A percentile compares a stretch with the other conserved stretches of the same genome.
These are phyloP conservation scores for Poecile montanus DNA, from an alignment of 2,797 vertebrate genomes.

Conservation along the genomic window DNA sequence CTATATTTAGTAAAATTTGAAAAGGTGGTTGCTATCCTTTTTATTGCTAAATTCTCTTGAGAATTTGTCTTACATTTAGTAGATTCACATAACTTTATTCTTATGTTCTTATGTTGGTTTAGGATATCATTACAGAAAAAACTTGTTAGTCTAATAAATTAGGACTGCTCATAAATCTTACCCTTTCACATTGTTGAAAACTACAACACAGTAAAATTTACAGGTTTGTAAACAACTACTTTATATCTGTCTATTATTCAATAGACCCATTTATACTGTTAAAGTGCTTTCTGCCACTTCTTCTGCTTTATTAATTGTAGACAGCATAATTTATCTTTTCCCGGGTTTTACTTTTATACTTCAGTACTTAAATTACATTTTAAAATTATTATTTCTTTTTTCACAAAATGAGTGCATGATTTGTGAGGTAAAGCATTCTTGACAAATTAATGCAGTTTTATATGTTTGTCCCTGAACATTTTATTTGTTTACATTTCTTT, in stretches of 20 bases:
- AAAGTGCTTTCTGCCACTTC: background rate
- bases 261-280: background rate
- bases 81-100: background rate
- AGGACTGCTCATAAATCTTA: background rate
- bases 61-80: background rate
- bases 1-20: background rate
- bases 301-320: background rate
- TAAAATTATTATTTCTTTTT: background rate
- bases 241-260: background rate
- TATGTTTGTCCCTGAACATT: background rate
- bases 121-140: background rate
- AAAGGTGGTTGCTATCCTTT: background rate
- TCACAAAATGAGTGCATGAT: background rate
- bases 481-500: slow-evolving; percentile 47
- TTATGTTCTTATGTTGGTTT: background rate
- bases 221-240: background rate
- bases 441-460: slow-evolving; percentile 47
- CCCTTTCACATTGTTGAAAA: background rate
- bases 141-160: background rate
- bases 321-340: background rate
- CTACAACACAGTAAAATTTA: background rate
- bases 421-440: slow-evolving; percentile 1
- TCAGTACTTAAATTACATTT: background rate
- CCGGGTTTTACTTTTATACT: background rate
- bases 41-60: background rate